These are phyloP conservation scores for Strix aluco DNA, from an alignment of 2,113 vertebrate species.

Conservation along the genomic window DNA sequence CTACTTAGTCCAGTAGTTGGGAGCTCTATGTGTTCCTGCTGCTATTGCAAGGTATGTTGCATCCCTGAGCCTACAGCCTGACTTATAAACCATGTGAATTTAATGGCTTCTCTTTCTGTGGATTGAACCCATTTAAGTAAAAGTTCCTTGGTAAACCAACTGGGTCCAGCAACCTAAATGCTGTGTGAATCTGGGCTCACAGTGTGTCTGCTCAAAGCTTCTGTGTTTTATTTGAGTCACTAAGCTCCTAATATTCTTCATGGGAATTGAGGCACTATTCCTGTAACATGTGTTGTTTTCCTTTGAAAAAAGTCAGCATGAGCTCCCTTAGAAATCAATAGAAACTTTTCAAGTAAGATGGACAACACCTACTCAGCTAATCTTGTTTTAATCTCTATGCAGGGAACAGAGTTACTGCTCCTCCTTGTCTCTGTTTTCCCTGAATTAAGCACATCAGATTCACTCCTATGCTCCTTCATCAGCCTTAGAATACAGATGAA, in stretches of 20 bases:
- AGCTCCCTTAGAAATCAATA: background rate
- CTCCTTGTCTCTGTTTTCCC: background rate
- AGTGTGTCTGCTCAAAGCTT: background rate
- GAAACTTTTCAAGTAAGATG: background rate
- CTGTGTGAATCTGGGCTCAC: background rate
- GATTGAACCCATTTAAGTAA: background rate
- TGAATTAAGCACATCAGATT: background rate
- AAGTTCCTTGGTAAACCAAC: background rate
- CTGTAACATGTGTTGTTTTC: background rate
- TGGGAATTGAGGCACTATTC: background rate
- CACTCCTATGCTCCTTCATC: background rate
- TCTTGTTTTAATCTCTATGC: background rate
- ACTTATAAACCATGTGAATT: background rate
- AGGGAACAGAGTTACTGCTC: background rate
- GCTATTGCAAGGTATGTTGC: background rate
- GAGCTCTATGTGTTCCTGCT: rapidly evolving
- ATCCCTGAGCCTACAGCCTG: background rate
- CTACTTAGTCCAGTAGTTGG: background rate
- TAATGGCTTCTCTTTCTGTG: background rate
- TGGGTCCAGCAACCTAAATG: background rate
- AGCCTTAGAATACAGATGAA: background rate
- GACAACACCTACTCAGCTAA: background rate
- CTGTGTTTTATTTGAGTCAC: background rate
- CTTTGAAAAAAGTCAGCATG: background rate
- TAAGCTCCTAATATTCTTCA: background rate